Evolutionary conservation across 2,113 vertebrate genomes (phyloP), one percentile per base, ranked within the genome.

Genomic region (human): DNA sequence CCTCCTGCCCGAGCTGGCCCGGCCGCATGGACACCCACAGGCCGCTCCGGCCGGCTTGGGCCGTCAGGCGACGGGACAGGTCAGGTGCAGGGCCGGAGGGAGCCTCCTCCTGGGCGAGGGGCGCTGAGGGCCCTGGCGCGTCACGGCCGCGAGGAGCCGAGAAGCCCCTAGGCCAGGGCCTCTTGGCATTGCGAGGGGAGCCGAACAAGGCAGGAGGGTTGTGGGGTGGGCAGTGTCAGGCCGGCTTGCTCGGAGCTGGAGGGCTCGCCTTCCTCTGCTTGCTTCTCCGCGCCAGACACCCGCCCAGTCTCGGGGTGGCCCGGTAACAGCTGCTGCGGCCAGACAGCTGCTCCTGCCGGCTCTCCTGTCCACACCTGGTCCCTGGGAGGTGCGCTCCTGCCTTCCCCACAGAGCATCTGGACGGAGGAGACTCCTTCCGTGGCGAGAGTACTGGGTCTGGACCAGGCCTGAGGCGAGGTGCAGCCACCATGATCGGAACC

Each of bases 21-120:
- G 66, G 96, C 97, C 98, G 96, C 98, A 97, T 97, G 98, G 96
- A 94, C 93, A 93, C 89, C 78, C 89, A 52, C 59, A 76, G 98
- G 96, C 97, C 96, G 95, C 93, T 40, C 27, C 40, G 90, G 95
- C 91, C 81, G 94, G 89, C 94, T 86, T 35, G 89, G 93, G 89
- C 95, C 94, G 96, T 96, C 96, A 68, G 85, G 91, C 85, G 78
- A 95, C 76, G 91, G 94, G 96, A 97, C 97, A 93, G 94, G 97
- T 96, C 98, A 96, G 97, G 97, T 96, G 96, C 72, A 85, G 96
- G 98, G 97, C 90, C 11, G 72, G 75, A 78, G 92, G 23, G 55
- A 96, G 68, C 83, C 73, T 61, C 35, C 50, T 57, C 13, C 57
- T 5, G 22, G 78, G 85, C 27, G 70, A 16, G 68, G 75, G 40